Evolutionary conservation across 2,888 invertebrate genomes (phyloP).

Genomic region (Cosmopolites sordidus): DNA sequence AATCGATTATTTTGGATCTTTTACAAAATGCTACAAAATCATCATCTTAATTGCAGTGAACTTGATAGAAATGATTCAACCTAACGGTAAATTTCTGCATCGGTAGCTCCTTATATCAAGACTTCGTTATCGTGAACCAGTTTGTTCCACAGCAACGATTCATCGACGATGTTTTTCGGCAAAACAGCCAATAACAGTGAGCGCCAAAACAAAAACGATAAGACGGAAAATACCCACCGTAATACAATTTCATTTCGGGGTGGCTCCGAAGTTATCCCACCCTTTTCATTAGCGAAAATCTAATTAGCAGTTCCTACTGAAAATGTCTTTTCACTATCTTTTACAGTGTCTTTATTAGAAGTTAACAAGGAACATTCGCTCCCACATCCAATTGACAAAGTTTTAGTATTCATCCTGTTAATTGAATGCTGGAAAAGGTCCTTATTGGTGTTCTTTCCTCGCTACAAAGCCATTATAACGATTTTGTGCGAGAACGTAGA

Average conservation of each 20-base stretch:
- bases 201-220: neutral
- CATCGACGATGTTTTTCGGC: no score
- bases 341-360: slow-evolving; percentile 20
- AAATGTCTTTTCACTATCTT: slow-evolving; percentile 22
- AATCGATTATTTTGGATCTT: no score
- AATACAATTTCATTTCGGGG: neutral
- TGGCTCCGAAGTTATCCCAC: neutral
- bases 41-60: no score
- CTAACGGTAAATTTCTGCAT: no score
- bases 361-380: slow-evolving; percentile 7
- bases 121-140: no score
- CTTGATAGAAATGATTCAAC: no score
- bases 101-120: no score
- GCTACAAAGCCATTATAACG: neutral
- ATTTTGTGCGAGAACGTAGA: neutral
- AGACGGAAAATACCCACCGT: neutral
- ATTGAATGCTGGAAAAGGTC: slow-evolving; percentile 1
- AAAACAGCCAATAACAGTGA: neutral
- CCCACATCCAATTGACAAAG: slow-evolving; percentile 2
- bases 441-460: slow-evolving; percentile 1
- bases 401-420: slow-evolving; percentile 4
- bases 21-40: no score
- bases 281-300: slow-evolving; percentile 19
- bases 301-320: slow-evolving; percentile 18
- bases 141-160: no score